Evolutionary conservation across 2,113 vertebrate genomes (phyloP), one percentile per base, ranked within the genome.

Genomic region (Psammodynastes pulverulentus): DNA sequence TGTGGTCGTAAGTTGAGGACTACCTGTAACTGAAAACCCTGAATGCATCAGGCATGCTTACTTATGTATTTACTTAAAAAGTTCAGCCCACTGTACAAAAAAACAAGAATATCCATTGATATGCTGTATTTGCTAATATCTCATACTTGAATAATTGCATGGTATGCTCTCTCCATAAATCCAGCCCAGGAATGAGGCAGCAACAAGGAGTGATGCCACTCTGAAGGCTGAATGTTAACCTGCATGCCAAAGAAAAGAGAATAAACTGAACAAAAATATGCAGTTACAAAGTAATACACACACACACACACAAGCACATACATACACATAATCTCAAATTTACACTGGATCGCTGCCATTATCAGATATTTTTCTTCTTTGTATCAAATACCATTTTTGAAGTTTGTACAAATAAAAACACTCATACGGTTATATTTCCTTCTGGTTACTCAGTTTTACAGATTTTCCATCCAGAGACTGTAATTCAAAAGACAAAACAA

Each of bases 171-270:
- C 93, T 90, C 97, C 98, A 99, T 98, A 95, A 99, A 99, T 0
- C 97, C 98, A 10, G 98, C 96, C 99, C 99, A 99, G 19, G 98
- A 98, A 91, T 98, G 98, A 0, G 99, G 98, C 46, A 99, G 97
- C 7, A 99, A 96, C 39, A 99, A 94, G 1, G 98, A 98, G 0
- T 97, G 98, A 93, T 99, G 98, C 99, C 99, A 99, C 91, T 99
- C 99, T 0, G 98, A 99, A 3, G 97, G 98, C 89, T 99, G 99
- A 93, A 99, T 99, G 95, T 98, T 99, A 95, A 99, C 99, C 99
- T 99, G 90, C 48, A 90, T 5, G 92, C 91, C 46, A 62, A 86
- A 49, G 9, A 84, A 54, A 84, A 54, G 8, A 10, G 46, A 43
- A 92, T 45, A 39, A 4, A 88, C 39, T 45, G 5, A 88, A 88